Base-by-base conservation (phyloP, 1,140 invertebrate species). In the Glomeris maerens region DNA sequence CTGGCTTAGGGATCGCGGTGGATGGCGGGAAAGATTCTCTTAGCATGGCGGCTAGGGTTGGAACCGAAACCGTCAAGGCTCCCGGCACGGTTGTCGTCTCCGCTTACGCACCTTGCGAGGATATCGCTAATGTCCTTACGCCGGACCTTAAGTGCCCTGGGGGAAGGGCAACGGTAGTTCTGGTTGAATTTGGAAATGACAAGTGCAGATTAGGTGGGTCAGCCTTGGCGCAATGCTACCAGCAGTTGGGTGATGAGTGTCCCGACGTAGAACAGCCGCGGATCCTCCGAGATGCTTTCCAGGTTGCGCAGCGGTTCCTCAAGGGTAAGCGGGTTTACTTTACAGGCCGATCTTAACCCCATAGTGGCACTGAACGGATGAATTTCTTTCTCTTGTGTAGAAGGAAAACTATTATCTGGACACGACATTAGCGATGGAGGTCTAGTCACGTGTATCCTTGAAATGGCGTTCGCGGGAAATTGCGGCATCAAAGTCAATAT, bases 11-110 rank as follows among this genome's bases (percentile, higher is more conserved):
- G 47, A 81, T 98, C 25, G 94, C 90, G 22, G 78, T 98, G 38
- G 94, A 98, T 68, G 94, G 94, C 17, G 94, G 94, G 17, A 98
- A 98, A 66, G 94, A 98, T 71, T 98, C 93, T 0, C 69, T 97
- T 0, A 95, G 90, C 54, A 98, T 98, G 94, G 89, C 92, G 20
- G 91, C 92, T 0, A 73, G 86, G 57, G 80, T 94, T 2, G 72
- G 72, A 1, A 60, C 72, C 4, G 62, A 70, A 47, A 78, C 82
- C 2, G 80, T 95, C 0, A 93, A 90, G 67, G 83, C 90, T 13
- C 91, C 91, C 2, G 75, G 92, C 25, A 90, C 91, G 13, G 69
- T 98, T 3, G 93, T 98, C 0, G 76, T 98, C 20, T 95, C 91
- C 1, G 81, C 84, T 0, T 98, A 98, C 68, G 93, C 87, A 0